Percentiles rank a stretch among this genome's conserved stretches.
These are phyloP conservation scores for Hirtodrosophila cameraria DNA, from an alignment of 2,888 invertebrate species.

Conservation along the genomic window DNA sequence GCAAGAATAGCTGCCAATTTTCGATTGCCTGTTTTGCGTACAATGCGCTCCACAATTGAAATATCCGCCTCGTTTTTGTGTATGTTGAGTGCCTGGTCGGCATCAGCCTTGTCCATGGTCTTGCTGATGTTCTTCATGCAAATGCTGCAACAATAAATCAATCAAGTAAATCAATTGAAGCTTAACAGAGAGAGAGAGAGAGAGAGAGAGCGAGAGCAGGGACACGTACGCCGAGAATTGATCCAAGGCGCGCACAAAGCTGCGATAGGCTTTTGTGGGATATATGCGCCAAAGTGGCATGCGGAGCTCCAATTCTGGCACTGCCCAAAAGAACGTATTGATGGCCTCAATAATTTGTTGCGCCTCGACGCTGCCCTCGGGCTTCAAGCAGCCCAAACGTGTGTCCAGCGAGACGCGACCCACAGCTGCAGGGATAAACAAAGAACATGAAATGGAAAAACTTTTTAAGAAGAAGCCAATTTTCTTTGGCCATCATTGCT, in stretches of 20 bases:
- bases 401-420: conserved; percentile 92
- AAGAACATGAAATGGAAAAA: neutral
- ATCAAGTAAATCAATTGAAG: conserved; percentile 7
- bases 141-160: conserved; percentile 82
- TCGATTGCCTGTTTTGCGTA: conserved; percentile 86
- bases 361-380: conserved; percentile 87
- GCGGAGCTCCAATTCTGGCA: conserved; percentile 89
- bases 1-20: conserved; percentile 89
- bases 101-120: conserved; percentile 85
- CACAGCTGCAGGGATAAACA: conserved; percentile 86
- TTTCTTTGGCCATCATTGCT: neutral
- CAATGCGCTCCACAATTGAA: conserved; percentile 86
- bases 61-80: conserved; percentile 84
- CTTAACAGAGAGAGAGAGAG: neutral
- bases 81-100: conserved; percentile 39
- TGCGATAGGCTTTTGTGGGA: conserved; percentile 89
- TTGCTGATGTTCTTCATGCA: conserved; percentile 86
- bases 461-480: too few species aligned
- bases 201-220: too few species aligned
- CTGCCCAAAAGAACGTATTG: conserved; percentile 91
- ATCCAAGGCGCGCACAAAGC: conserved; percentile 89
- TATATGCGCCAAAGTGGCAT: conserved; percentile 91
- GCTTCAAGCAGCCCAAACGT: conserved; percentile 90
- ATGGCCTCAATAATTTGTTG: conserved; percentile 91
- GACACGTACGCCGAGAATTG: conserved; percentile 88